A percentile compares a stretch with the other conserved stretches of the same genome.
These are phyloP conservation scores for Prinia subflava DNA, from an alignment of 2,113 vertebrate species.

Conservation along the genomic window DNA sequence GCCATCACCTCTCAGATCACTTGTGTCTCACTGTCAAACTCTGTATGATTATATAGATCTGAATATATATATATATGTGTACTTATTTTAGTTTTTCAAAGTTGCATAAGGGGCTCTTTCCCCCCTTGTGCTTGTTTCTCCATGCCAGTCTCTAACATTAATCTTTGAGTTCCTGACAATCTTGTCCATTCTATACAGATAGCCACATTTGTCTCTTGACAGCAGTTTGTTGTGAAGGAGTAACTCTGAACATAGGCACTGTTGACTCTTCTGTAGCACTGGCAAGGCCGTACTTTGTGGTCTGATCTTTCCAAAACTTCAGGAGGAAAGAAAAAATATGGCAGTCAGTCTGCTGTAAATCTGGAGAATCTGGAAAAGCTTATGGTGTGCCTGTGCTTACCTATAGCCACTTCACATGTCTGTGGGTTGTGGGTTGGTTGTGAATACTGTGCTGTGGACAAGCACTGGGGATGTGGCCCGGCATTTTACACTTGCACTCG, in stretches of 20 bases:
- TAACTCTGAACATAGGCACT: not conserved
- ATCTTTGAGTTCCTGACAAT: not conserved
- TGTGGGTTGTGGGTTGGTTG: not conserved
- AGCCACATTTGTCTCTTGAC: not conserved
- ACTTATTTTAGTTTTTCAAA: not conserved
- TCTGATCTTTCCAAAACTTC: not conserved
- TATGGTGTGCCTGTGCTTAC: rapidly evolving
- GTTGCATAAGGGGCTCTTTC: not conserved
- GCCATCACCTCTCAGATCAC: not conserved
- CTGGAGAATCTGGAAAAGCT: not conserved
- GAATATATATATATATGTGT: too few species aligned
- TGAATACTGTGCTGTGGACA: not conserved
- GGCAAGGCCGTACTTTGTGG: not conserved
- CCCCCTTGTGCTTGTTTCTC: not conserved
- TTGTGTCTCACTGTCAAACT: not conserved
- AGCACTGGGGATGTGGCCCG: not conserved
- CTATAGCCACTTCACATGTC: not conserved
- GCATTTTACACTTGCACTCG: not conserved
- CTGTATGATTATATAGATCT: not conserved
- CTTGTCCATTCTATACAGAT: not conserved
- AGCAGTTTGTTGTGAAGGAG: not conserved
- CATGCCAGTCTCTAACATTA: not conserved
- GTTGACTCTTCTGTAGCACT: not conserved
- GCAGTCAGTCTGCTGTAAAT: not conserved
- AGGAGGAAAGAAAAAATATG: not conserved